A percentile compares a stretch with the other conserved stretches of the same genome.
Conservation (phyloP, 1,140 invertebrate genomes). For the Euura saliciscinereae region DNA sequence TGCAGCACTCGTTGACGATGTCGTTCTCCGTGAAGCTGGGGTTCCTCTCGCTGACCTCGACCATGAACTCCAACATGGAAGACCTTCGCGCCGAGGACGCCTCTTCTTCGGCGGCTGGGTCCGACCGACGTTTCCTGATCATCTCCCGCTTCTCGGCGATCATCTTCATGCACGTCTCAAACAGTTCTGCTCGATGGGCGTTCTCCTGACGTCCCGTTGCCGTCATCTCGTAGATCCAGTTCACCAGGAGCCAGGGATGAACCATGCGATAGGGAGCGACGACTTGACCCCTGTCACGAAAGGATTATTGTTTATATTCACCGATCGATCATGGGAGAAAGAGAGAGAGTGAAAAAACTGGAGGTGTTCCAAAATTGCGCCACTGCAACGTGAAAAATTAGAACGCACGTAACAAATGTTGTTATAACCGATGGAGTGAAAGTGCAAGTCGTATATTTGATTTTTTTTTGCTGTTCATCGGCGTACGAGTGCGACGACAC, state of each 20-base stretch:
- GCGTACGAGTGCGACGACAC: background rate
- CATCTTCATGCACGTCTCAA: slow-evolving; percentile 50
- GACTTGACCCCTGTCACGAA: slow-evolving; percentile 58
- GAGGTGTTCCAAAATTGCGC: background rate
- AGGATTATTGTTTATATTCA: background rate
- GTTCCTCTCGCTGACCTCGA: slow-evolving; percentile 66
- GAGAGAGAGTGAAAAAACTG: slow-evolving; percentile 6
- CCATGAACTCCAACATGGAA: slow-evolving; percentile 73
- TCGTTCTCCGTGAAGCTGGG: slow-evolving; percentile 69
- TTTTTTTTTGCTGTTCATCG: background rate
- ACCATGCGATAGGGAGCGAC: slow-evolving; percentile 61
- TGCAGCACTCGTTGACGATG: slow-evolving; percentile 74
- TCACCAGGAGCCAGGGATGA: slow-evolving; percentile 69
- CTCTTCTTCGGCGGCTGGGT: slow-evolving; percentile 20
- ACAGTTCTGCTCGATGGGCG: slow-evolving; percentile 66
- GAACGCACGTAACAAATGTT: background rate
- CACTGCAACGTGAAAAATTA: background rate
- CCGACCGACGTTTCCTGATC: slow-evolving; percentile 14
- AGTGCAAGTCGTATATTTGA: background rate
- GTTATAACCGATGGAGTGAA: background rate
- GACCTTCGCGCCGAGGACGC: slow-evolving; percentile 32
- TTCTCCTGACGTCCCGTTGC: slow-evolving; percentile 64
- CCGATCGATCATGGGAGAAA: too few relatives aligned
- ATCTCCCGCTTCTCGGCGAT: slow-evolving; percentile 37
- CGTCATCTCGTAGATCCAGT: slow-evolving; percentile 68